phyloP scores from a whole-genome alignment of 2,888 invertebrate species.

The Meteorus cinctellus region DNA sequence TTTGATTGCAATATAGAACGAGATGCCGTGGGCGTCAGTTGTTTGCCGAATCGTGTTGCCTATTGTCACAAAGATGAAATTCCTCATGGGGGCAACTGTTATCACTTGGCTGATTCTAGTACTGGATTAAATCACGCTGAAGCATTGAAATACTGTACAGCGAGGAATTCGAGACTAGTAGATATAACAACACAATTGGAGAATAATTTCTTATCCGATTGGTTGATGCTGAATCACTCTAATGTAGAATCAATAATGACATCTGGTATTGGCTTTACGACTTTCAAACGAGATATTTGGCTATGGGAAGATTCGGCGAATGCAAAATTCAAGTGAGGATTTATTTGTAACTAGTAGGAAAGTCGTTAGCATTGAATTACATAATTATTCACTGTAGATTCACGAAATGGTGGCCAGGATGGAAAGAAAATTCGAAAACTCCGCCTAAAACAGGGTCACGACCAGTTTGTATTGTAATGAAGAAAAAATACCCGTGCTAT shows the following conservation, averaged over 20 bases:
- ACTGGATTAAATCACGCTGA: slow-evolving; percentile 71
- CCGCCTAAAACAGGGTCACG: slow-evolving; percentile 59
- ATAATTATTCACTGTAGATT: slow-evolving; percentile 60
- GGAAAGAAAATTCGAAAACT: slow-evolving; percentile 59
- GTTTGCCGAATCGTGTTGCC: slow-evolving; percentile 69
- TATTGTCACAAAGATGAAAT: slow-evolving; percentile 74
- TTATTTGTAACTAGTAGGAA: background rate
- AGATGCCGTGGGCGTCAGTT: slow-evolving; percentile 72
- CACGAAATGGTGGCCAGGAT: slow-evolving; percentile 75
- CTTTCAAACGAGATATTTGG: slow-evolving; percentile 70
- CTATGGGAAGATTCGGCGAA: slow-evolving; percentile 72
- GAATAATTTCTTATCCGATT: slow-evolving; percentile 76
- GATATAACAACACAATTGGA: slow-evolving; percentile 75
- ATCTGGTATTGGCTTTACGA: slow-evolving; percentile 73
- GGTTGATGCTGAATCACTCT: slow-evolving; percentile 71
- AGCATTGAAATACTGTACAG: slow-evolving; percentile 72
- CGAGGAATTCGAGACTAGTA: slow-evolving; percentile 72
- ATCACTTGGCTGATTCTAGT: slow-evolving; percentile 71
- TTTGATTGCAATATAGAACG: slow-evolving; percentile 66
- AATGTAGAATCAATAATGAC: slow-evolving; percentile 72
- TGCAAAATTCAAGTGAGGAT: slow-evolving; percentile 62
- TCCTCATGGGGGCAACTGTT: slow-evolving; percentile 75
- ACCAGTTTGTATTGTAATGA: slow-evolving; percentile 71
- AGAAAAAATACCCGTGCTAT: slow-evolving; percentile 71
- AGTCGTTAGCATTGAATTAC: background rate